Percentiles rank a stretch among this genome's conserved stretches.
These are phyloP conservation scores for Callaeas wilsoni DNA, from an alignment of 2,113 vertebrate species.

Conservation along the genomic window DNA sequence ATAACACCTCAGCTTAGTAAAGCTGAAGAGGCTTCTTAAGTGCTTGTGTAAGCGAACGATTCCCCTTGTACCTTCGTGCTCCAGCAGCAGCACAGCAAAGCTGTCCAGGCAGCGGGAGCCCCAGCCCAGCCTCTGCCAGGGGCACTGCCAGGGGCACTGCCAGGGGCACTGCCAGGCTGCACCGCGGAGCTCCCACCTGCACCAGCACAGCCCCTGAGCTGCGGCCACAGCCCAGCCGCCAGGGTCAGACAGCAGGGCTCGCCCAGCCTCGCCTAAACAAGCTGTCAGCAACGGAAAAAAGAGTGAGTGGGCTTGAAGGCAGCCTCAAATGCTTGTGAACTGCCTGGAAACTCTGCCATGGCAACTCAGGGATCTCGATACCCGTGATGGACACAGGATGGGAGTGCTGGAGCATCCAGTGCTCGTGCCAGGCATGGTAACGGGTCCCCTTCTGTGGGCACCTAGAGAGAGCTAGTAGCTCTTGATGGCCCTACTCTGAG, in stretches of 20 bases:
- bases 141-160: too few relatives aligned
- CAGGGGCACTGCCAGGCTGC: not conserved
- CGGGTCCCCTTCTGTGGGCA: not conserved
- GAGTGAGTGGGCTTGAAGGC: not conserved
- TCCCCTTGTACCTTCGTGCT: rapidly evolving
- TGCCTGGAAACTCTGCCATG: not conserved
- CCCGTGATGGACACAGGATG: rapidly evolving
- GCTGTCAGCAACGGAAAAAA: not conserved
- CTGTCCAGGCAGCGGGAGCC: not conserved
- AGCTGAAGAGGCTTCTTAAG: not conserved
- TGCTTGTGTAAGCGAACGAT: not conserved
- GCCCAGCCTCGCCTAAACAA: not conserved
- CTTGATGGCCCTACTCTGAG: not conserved
- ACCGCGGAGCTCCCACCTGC: not conserved
- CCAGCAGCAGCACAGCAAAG: not conserved
- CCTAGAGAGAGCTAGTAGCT: not conserved
- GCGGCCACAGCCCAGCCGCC: rapidly evolving
- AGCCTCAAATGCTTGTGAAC: not conserved
- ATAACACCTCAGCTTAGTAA: not conserved
- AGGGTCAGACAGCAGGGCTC: not conserved
- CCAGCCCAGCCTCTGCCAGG: too few relatives aligned
- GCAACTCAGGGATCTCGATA: not conserved
- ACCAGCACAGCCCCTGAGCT: not conserved
- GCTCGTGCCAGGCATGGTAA: not conserved
- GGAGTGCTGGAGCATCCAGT: rapidly evolving